phyloP scores from a whole-genome alignment of 2,888 invertebrate genomes.

The Catocala fraxini region DNA sequence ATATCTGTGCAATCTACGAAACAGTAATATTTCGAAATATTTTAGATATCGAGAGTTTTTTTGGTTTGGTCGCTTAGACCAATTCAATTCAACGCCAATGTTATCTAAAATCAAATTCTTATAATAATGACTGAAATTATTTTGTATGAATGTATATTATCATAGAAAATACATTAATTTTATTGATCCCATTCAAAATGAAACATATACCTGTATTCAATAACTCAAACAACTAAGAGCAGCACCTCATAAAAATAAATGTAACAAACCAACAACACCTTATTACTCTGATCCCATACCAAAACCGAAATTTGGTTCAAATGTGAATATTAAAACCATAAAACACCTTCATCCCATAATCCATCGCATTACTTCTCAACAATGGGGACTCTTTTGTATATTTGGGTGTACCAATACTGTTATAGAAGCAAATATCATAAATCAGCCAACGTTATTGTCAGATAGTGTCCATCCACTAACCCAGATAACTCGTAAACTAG shows the following conservation, averaged over 20 bases:
- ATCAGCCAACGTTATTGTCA: constrained; percentile 59
- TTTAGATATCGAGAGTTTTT: too few relatives aligned
- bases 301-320: constrained; percentile 20
- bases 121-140: too few relatives aligned
- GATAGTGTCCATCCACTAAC: constrained; percentile 55
- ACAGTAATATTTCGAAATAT: too few relatives aligned
- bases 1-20: too few relatives aligned
- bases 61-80: too few relatives aligned
- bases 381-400: constrained; percentile 31
- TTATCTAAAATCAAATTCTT: too few relatives aligned
- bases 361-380: constrained; percentile 38
- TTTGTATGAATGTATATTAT: too few relatives aligned
- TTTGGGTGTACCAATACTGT: constrained; percentile 46
- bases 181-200: too few relatives aligned
- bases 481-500: constrained; percentile 58
- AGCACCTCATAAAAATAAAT: neutral
- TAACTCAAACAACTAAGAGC: too few relatives aligned
- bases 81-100: too few relatives aligned
- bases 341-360: constrained; percentile 33
- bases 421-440: constrained; percentile 54
- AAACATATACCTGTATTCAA: too few relatives aligned
- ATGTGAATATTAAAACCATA: constrained; percentile 36
- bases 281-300: constrained; percentile 12
- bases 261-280: neutral
- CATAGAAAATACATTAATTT: too few relatives aligned